A percentile compares a stretch with the other conserved stretches of the same genome.
Conservation (phyloP, 2,113 vertebrate species). For the Chloropsis cyanopogon region DNA sequence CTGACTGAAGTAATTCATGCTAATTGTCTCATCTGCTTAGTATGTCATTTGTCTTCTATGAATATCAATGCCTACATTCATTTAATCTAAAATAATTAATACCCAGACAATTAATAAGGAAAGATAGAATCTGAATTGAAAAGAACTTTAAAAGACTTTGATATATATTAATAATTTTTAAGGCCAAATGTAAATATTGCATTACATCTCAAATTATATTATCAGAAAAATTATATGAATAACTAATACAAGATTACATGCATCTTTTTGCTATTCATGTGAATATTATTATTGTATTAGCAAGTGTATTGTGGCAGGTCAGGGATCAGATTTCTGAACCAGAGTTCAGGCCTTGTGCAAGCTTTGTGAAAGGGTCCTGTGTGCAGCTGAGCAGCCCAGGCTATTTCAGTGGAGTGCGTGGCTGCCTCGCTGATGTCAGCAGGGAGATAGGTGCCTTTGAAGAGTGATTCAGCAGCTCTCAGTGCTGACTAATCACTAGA, state of each 20-base stretch:
- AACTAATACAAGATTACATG: not conserved
- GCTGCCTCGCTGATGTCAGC: conserved; percentile 60
- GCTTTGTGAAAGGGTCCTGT: not conserved
- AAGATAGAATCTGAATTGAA: not conserved
- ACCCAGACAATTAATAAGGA: not conserved
- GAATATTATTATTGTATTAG: not conserved
- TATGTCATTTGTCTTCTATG: not conserved
- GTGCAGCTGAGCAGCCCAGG: not conserved
- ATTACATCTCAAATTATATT: not conserved
- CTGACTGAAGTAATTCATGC: conserved; percentile 31
- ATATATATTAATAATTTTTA: not conserved
- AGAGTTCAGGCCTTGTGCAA: not conserved
- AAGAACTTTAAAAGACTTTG: not conserved
- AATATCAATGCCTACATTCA: conserved; percentile 19
- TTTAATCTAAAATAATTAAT: conserved; percentile 51
- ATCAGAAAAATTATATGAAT: not conserved
- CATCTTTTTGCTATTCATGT: not conserved
- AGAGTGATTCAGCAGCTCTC: conserved; percentile 68
- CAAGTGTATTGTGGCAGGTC: not conserved
- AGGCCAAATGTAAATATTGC: not conserved
- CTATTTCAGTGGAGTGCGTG: not conserved
- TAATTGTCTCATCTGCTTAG: conserved; percentile 22
- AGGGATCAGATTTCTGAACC: not conserved
- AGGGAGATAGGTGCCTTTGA: conserved; percentile 67
- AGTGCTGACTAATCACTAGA: conserved; percentile 62